Base-by-base conservation (phyloP, 2,113 vertebrate genomes). In the Nycticryphes semicollaris region DNA sequence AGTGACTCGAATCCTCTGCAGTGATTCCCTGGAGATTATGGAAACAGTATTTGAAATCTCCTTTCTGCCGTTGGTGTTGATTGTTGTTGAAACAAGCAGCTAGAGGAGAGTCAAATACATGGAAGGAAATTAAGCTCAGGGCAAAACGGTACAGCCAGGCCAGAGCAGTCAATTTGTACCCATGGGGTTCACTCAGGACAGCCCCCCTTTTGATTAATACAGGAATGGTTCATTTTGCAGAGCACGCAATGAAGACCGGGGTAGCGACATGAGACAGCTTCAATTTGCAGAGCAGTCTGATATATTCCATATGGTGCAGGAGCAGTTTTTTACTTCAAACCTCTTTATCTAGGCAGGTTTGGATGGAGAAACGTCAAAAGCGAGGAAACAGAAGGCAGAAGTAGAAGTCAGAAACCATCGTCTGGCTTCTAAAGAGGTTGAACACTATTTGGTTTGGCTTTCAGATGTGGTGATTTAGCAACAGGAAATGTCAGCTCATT, bases 401-500 rank as follows among this genome's bases (percentile, higher is more conserved):
- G 72, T 69, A 83, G 70, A 96, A 97, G 97, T 96, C 96, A 97
- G 90, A 95, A 97, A 93, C 70, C 96, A 54, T 79, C 59, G 50
- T 90, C 91, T 97, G 95, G 87, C 90, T 97, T 97, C 92, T 92
- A 41, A 77, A 50, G 59, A 94, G 87, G 76, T n/a, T 86, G 94
- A 97, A 20, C 80, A 41, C 57, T 98, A 53, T 98, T 98, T 98
- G 93, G 73, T 97, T 98, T 98, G 98, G 98, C 98, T 87, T 54
- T 84, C 84, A 96, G 96, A 97, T 39, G 50, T 93, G 96, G 96
- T 94, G 96, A 87, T 84, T 94, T 84, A 92, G 95, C 94, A 95
- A 96, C 70, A 98, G 98, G 98, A 98, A 98, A 98, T 98, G 97
- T 98, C 97, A 97, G 97, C 96, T 98, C 97, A 93, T 97, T 97